phyloP scores from a whole-genome alignment of 1,140 invertebrate species.

The Centruroides sculpturatus region DNA sequence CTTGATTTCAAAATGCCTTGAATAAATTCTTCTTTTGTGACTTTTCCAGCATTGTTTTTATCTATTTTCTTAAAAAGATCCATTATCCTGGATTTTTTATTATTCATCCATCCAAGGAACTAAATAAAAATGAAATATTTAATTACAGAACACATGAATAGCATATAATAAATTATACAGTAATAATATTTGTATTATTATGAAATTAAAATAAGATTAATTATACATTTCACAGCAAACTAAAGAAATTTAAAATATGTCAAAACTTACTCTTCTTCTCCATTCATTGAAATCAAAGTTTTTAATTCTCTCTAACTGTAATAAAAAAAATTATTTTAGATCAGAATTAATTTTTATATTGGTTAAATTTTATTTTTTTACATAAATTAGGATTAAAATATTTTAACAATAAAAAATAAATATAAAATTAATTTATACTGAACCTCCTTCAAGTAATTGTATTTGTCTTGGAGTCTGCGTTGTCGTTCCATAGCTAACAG shows the following conservation, averaged over 20 bases:
- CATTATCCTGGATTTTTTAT: conserved; percentile 94
- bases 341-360: not conserved
- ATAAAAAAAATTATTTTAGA: not conserved
- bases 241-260: not conserved
- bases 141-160: too few relatives aligned
- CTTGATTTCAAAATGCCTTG: conserved; percentile 95
- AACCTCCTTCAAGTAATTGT: conserved; percentile 69
- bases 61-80: conserved; percentile 98
- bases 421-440: not conserved
- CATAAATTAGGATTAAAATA: not conserved
- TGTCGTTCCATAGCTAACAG: conserved; percentile 90
- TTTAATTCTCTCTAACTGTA: conserved; percentile 63
- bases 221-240: not conserved
- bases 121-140: not conserved
- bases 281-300: conserved; percentile 99
- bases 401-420: not conserved
- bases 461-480: conserved; percentile 74
- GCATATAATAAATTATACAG: too few relatives aligned
- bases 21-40: conserved; percentile 93
- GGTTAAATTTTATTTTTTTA: not conserved
- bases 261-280: conserved; percentile 51
- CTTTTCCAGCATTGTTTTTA: conserved; percentile 89
- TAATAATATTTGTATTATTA: too few relatives aligned
- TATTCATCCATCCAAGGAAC: conserved; percentile 98
- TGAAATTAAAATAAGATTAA: too few relatives aligned